These are phyloP conservation scores for Drosophila diplacantha DNA, from an alignment of 2,888 invertebrate species.

Conservation along the genomic window DNA sequence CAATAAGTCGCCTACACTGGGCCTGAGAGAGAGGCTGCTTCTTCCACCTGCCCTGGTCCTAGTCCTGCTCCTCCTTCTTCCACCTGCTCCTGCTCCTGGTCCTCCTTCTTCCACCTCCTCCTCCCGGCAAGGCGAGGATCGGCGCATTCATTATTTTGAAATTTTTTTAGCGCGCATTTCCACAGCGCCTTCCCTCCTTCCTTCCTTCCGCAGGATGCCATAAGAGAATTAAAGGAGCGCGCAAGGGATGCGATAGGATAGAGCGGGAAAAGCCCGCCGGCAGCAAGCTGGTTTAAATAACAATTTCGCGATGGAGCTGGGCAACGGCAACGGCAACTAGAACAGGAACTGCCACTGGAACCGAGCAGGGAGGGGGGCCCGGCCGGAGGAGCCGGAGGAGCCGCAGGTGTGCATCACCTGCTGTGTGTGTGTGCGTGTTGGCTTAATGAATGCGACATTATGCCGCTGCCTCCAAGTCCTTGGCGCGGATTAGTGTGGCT, in stretches of 20 bases:
- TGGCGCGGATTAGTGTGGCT: slow-evolving; percentile 31
- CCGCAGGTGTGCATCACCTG: slow-evolving; percentile 68
- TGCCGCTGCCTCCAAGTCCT: slow-evolving; percentile 31
- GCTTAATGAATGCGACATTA: slow-evolving; percentile 67
- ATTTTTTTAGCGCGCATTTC: slow-evolving; percentile 74
- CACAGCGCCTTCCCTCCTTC: slow-evolving; percentile 73
- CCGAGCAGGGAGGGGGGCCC: not conserved
- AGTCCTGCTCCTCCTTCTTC: not conserved
- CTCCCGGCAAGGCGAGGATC: not conserved
- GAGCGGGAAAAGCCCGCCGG: slow-evolving; percentile 41
- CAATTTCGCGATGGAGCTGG: slow-evolving; percentile 54
- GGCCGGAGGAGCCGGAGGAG: not conserved
- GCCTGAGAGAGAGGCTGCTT: not conserved
- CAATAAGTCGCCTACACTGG: slow-evolving; percentile 22
- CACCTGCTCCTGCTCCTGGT: not conserved
- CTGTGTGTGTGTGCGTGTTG: slow-evolving; percentile 39
- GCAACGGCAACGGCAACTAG: slow-evolving; percentile 12
- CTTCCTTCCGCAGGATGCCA: slow-evolving; percentile 56
- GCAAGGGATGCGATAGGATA: slow-evolving; percentile 12
- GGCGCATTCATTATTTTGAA: slow-evolving; percentile 73
- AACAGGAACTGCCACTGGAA: slow-evolving; percentile 14
- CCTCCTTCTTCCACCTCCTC: not conserved
- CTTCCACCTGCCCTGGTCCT: slow-evolving; percentile 1
- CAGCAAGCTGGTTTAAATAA: slow-evolving; percentile 63
- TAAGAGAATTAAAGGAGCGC: slow-evolving; percentile 62